These are phyloP conservation scores for Dipus sagitta DNA, from an alignment of 2,797 vertebrate species.

Conservation along the genomic window DNA sequence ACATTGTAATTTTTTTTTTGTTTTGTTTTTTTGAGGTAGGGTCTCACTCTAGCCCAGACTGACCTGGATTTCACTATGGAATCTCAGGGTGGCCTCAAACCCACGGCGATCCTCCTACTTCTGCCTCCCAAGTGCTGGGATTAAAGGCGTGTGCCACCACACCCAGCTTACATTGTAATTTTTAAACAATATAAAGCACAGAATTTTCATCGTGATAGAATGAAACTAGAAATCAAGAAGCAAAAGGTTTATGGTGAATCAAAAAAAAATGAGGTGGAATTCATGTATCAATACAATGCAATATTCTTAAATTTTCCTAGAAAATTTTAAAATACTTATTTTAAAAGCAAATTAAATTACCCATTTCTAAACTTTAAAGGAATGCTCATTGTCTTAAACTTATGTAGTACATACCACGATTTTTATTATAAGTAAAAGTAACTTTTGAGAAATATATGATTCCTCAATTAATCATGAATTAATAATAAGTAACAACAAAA, in stretches of 20 bases:
- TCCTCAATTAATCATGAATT: not conserved
- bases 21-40: too few species aligned
- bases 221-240: not conserved
- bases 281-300: not conserved
- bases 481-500: not conserved
- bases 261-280: not conserved
- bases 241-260: not conserved
- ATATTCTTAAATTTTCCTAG: not conserved
- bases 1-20: not conserved
- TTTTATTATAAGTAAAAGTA: not conserved
- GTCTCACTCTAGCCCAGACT: too few species aligned
- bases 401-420: not conserved
- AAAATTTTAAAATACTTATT: not conserved
- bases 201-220: not conserved
- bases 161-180: too few species aligned
- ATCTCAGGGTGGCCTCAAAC: too few species aligned
- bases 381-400: not conserved
- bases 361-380: conserved; percentile 41
- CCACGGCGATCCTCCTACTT: too few species aligned
- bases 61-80: too few species aligned
- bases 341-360: not conserved
- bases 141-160: not conserved
- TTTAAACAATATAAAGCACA: not conserved
- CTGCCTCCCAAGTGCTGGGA: too few species aligned
- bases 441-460: not conserved